These are phyloP conservation scores for Hypomecis atomaria DNA, from an alignment of 2,888 invertebrate species.

Conservation along the genomic window DNA sequence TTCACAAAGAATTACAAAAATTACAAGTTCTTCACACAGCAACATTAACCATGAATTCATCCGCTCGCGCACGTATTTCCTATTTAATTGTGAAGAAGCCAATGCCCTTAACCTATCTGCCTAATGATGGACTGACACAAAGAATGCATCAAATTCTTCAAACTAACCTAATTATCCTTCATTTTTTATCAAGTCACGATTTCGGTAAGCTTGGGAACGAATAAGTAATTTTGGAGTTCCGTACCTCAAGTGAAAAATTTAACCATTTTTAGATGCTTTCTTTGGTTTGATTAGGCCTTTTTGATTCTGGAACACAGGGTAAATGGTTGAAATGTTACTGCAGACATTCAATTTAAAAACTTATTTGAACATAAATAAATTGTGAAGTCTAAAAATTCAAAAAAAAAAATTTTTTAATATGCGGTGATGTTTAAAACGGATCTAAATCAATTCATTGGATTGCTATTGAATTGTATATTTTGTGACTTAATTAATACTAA, in stretches of 20 bases:
- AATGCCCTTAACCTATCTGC: constrained; percentile 27
- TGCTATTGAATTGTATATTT: no score
- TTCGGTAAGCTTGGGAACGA: constrained; percentile 45
- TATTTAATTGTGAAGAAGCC: constrained; percentile 13
- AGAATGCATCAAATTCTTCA: constrained; percentile 35
- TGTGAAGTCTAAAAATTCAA: no score
- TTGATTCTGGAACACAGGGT: no score
- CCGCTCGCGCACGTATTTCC: constrained; percentile 3
- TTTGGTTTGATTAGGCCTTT: neutral
- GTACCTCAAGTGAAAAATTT: constrained; percentile 9
- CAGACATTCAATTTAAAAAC: no score
- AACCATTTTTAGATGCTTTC: neutral
- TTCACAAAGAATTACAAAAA: neutral
- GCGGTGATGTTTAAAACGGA: no score
- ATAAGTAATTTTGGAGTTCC: constrained; percentile 11
- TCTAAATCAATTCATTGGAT: no score
- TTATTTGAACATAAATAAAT: no score
- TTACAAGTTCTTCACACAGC: neutral
- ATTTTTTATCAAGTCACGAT: constrained; percentile 56
- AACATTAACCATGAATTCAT: constrained; percentile 1
- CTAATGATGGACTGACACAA: constrained; percentile 30
- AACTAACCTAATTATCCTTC: constrained; percentile 48
- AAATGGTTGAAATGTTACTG: no score
- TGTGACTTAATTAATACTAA: no score
- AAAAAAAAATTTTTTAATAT: no score